A percentile compares a stretch with the other conserved stretches of the same genome.
These are phyloP conservation scores for Leuciscus waleckii DNA, from an alignment of 2,797 vertebrate species.

Conservation along the genomic window DNA sequence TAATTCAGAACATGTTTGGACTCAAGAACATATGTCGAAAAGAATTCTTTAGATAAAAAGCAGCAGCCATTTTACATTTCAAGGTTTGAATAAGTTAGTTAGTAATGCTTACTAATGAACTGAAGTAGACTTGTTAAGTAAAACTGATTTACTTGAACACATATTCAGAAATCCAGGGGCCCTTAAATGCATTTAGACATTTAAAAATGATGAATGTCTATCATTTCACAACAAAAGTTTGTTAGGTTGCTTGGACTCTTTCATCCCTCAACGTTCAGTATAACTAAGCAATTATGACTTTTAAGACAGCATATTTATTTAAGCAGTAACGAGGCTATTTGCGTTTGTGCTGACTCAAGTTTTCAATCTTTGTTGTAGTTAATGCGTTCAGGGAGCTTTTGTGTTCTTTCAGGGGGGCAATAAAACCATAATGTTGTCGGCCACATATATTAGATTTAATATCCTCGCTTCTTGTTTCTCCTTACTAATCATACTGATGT, in stretches of 20 bases:
- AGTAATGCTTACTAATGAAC: background rate
- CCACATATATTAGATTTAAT: conserved; percentile 9
- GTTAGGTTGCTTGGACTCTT: background rate
- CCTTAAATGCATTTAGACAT: background rate
- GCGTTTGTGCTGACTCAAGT: conserved; percentile 1
- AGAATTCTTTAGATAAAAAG: conserved; percentile 17
- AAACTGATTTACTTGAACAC: background rate
- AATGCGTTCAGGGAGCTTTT: conserved; percentile 7
- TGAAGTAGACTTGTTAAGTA: background rate
- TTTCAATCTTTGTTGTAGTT: background rate
- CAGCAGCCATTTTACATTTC: background rate
- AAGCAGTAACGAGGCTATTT: background rate
- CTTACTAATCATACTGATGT: conserved; percentile 2
- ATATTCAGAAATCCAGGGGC: background rate
- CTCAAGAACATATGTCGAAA: conserved; percentile 23
- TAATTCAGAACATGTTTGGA: conserved; percentile 50
- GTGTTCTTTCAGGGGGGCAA: conserved; percentile 28
- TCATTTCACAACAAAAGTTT: background rate
- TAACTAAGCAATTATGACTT: conserved; percentile 7
- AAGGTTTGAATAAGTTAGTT: background rate
- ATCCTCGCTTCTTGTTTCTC: conserved; percentile 18
- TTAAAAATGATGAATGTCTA: background rate
- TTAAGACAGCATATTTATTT: conserved; percentile 8
- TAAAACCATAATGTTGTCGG: conserved; percentile 15
- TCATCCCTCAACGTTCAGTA: background rate